Base-by-base conservation (phyloP, 2,888 invertebrate genomes). In the Proisotoma minuta region DNA sequence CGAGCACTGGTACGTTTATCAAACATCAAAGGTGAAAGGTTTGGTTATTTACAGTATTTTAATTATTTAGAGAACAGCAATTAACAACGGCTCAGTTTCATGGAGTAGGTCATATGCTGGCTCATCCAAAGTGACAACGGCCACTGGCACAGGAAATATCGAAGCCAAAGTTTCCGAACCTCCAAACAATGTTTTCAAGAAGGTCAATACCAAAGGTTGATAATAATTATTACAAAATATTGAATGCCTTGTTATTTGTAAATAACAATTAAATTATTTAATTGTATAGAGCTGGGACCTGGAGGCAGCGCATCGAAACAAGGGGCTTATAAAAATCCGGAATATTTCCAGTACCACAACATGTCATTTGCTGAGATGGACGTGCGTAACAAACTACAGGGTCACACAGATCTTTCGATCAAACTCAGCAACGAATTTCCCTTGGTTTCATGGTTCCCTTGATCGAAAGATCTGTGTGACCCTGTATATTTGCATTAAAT, bases 321-420 rank as follows among this genome's bases (percentile, higher is more conserved):
- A 28, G 84, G 84, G 10, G 82, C 84, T 1, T 93, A 92, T 77
- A 91, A 91, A 79, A 90, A 89, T 66, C 90, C 91, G 0, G 92
- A 93, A 79, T 94, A 93, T 77, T 93, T 85, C 75, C 85, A 85
- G 71, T 92, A 90, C 75, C 84, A 90, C 75, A 82, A 82, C 48
- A 84, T 82, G 73, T 88, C 87, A 71, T 93, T 84, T 76, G 87
- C 84, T 73, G 91, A 93, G 79, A 88, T 91, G 54, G 91, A 93
- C 81, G 82, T 52, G 26, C 8, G 34, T 10, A 34, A 10, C 8
- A 52, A 20, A 22, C 15, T 52, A n/a, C n/a, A n/a, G n/a, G n/a
- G n/a, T n/a, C n/a, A n/a, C n/a, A n/a, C n/a, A n/a, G n/a, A n/a
- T n/a, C n/a, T n/a, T n/a, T n/a, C n/a, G n/a, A n/a, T n/a, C n/a